Conservation (phyloP, 2,888 invertebrate species). For the Reticulitermes lucifugus region DNA sequence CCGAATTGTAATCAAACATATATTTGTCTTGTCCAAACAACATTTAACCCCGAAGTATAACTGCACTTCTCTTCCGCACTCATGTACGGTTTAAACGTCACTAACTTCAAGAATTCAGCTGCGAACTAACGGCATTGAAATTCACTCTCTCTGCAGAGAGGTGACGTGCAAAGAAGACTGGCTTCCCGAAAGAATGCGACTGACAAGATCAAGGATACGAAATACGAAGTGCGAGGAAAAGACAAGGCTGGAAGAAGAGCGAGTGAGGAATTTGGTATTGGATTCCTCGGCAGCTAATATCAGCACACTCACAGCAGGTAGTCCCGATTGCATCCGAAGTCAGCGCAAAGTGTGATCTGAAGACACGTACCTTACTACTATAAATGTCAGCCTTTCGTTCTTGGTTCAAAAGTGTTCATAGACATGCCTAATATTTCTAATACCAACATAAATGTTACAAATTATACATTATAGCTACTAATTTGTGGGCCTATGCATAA, state of each 20-base stretch:
- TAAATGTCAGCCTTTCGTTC: no score
- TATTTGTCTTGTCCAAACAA: no score
- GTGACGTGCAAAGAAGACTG: constrained; percentile 14
- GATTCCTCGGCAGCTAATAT: constrained; percentile 48
- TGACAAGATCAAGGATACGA: constrained; percentile 43
- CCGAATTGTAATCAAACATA: no score
- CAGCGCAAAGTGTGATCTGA: neutral
- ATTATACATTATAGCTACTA: no score
- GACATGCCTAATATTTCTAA: no score
- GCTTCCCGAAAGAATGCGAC: constrained; percentile 44
- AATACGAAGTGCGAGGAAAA: constrained; percentile 37
- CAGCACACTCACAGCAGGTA: constrained; percentile 27
- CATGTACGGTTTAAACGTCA: no score
- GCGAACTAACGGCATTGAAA: neutral
- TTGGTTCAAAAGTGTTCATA: no score
- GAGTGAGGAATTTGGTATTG: constrained; percentile 47
- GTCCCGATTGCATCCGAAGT: neutral
- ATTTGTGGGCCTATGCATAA: no score
- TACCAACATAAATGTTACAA: no score
- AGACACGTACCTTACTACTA: neutral
- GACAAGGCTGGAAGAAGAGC: neutral
- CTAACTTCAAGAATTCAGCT: no score
- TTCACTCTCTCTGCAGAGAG: neutral
- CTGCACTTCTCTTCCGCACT: no score
- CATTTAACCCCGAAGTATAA: no score